These are phyloP conservation scores for Neofelis nebulosa DNA, from an alignment of 2,113 vertebrate genomes.

Conservation along the genomic window DNA sequence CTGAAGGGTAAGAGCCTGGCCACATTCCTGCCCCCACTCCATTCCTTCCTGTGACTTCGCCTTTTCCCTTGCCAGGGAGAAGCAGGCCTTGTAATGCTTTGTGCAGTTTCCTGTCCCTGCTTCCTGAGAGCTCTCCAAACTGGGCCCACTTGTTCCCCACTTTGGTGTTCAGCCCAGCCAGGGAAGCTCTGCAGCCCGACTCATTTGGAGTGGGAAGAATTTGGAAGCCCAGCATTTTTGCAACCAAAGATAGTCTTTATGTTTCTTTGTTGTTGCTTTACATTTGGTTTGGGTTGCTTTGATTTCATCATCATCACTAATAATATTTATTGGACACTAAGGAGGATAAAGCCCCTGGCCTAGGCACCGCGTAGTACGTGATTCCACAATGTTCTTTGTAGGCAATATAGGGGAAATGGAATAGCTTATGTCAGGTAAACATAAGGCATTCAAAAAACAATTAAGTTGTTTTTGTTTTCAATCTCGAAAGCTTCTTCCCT, in stretches of 20 bases:
- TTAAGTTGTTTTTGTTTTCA: neutral
- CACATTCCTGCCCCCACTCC: neutral
- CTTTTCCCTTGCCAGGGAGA: neutral
- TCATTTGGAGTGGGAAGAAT: neutral
- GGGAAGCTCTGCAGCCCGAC: neutral
- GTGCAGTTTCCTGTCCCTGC: neutral
- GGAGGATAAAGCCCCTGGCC: neutral
- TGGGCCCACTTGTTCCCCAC: neutral
- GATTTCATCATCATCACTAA: neutral
- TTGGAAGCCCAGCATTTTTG: neutral
- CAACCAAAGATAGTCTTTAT: neutral
- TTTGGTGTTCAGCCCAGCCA: neutral
- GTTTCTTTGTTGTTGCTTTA: neutral
- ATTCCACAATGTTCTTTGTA: neutral
- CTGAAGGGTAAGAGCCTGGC: neutral
- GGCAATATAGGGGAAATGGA: neutral
- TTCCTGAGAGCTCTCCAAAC: neutral
- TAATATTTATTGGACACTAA: neutral
- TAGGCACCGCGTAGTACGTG: neutral
- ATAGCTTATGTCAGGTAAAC: neutral
- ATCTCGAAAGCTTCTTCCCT: neutral
- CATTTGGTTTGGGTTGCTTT: neutral
- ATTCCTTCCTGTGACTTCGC: neutral
- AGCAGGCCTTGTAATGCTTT: neutral
- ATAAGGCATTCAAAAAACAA: neutral